Base-by-base conservation (phyloP, 2,888 invertebrate genomes). In the Scrobipalpa costella region DNA sequence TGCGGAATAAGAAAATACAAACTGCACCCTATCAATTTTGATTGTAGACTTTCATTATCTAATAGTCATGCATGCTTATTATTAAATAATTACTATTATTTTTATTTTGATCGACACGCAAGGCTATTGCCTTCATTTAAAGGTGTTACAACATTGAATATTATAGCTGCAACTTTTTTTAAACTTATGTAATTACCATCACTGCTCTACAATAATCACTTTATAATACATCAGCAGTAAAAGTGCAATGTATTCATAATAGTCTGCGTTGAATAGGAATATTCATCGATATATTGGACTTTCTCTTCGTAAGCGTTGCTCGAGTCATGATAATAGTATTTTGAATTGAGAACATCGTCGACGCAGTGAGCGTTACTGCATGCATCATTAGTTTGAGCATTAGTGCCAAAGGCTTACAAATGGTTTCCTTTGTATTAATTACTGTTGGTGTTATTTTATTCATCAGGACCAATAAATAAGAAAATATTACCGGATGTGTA, bases 371-470 rank as follows among this genome's bases (percentile, higher is more conserved):
- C 47, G 63, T 66, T 58, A 64, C 44, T 66, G 34, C 33, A 64
- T 47, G 66, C 63, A 67, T 64, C 64, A 64, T 62, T 67, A 38
- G 50, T 21, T 57, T 50, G 13, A 9, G n/a, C 7, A 61, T 61
- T 52, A 34, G 21, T 61, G 36, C 57, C 57, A 57, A 57, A 57
- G 57, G 57, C 36, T 19, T 57, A 21, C 17, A 57, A 57, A 57
- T 57, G 19, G 38, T 57, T 57, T 57, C 38, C 57, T 36, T 21
- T 55, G 15, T 1, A 13, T n/a, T 11, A 15, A 34, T 55, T 50
- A 7, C 19, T 21, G 17, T 50, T 50, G 21, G 6, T 50, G 7
- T 15, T 50, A 19, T 11, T 15, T 49, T 27, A 27, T 27, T 27
- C 27, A 27, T 27, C 27, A 21, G 7, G 21, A 50, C 15, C 44